Evolutionary conservation across 2,113 vertebrate genomes (phyloP), one percentile per base, ranked within the genome.

Genomic region (Leiothrix lutea): DNA sequence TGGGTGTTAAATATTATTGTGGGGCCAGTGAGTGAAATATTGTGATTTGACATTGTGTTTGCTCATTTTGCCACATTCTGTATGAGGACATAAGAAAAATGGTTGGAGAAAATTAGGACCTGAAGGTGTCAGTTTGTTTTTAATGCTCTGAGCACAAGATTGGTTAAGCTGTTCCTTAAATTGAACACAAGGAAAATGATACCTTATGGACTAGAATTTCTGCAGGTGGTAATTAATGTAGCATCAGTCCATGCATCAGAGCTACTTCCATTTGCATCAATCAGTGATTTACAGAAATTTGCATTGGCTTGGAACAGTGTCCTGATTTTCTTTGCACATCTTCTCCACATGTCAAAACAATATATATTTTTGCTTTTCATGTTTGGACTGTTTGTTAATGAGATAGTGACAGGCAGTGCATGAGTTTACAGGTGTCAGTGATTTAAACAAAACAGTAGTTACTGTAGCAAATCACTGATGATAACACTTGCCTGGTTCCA

Each of bases 391-490:
- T 79, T 94, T 91, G 45, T 42, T 88, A 93, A 80, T 80, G 75
- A 93, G 56, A 58, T 58, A 65, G 5, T 70, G 85, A 80, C 83
- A 95, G 42, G 33, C 8, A n/a, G 15, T 47, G 61, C 7, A 35
- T n/a, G 28, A 62, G 48, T 74, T 95, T 90, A 33, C 42, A 94
- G 47, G 51, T 56, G 71, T 47, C 60, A 73, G 23, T 62, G 60
- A n/a, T 91, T 80, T 94, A 86, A 93, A 80, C 22, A 56, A 78
- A 88, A 88, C 47, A 73, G 31, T 40, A 66, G 44, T 93, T 94
- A 80, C 51, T 56, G 44, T 21, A 51, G 51, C 40, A 88, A 91
- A 60, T 75, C 58, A 51, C 15, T 56, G 71, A 44, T 51, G 14
- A 17, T 44, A 85, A 38, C 12, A 2, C 67, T 90, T 70, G 18